Conservation (phyloP, 2,888 invertebrate genomes). For the Dynastes hyllus region DNA sequence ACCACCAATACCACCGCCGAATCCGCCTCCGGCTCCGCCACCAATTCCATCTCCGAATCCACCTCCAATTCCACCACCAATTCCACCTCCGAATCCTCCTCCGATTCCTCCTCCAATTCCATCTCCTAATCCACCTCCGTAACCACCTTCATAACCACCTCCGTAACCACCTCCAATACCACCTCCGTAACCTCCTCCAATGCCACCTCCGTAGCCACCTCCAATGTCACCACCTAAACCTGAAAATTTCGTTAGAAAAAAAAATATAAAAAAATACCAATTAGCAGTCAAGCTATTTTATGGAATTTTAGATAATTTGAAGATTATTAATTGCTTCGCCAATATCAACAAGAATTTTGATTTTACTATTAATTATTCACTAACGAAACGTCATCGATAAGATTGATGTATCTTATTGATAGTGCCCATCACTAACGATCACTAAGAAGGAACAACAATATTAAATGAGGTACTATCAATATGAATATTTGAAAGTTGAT, state of each 20-base stretch:
- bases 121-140: slow-evolving; percentile 53
- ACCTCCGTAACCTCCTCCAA: slow-evolving; percentile 41
- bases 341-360: too few species aligned
- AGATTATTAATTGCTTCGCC: too few species aligned
- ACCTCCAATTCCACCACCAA: slow-evolving; percentile 63
- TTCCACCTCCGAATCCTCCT: slow-evolving; percentile 53
- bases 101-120: slow-evolving; percentile 51
- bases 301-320: too few species aligned
- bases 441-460: too few species aligned
- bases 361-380: too few species aligned
- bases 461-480: too few species aligned
- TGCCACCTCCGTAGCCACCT: slow-evolving; percentile 21
- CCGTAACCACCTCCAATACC: slow-evolving; percentile 26
- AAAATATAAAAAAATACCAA: too few species aligned
- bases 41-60: slow-evolving; percentile 55
- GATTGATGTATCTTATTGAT: too few species aligned
- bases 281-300: too few species aligned
- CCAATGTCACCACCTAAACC: slow-evolving; percentile 19
- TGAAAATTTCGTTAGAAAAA: background rate
- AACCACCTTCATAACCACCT: slow-evolving; percentile 54
- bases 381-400: too few species aligned
- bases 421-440: too few species aligned
- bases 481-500: background rate
- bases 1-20: slow-evolving; percentile 52
- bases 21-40: slow-evolving; percentile 63